Conservation (phyloP, 1,140 invertebrate genomes). For the Halyomorpha halys region DNA sequence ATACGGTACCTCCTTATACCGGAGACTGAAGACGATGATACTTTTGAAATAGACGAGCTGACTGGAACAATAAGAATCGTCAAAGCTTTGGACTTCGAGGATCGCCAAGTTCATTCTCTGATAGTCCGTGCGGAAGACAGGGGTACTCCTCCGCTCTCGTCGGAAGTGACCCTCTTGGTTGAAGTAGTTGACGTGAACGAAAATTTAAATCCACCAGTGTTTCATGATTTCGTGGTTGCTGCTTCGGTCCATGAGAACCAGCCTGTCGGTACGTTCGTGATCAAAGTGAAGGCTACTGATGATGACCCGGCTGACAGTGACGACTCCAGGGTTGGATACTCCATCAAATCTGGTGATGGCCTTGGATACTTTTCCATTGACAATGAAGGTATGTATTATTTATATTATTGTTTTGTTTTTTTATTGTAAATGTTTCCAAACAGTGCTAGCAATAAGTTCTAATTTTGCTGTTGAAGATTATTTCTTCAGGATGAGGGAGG, state of each 20-base stretch:
- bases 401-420: no score
- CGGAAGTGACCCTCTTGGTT: conserved; percentile 66
- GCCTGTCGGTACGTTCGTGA: conserved; percentile 59
- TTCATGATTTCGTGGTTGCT: conserved; percentile 66
- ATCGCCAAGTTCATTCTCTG: conserved; percentile 76
- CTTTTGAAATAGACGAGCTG: conserved; percentile 64
- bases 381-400: conserved; percentile 58
- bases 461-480: no score
- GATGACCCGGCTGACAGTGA: conserved; percentile 57
- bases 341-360: conserved; percentile 77
- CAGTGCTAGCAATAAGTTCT: no score
- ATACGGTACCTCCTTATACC: conserved; percentile 64
- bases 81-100: conserved; percentile 72
- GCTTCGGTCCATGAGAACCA: conserved; percentile 64
- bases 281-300: conserved; percentile 66
- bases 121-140: conserved; percentile 71
- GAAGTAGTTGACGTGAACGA: conserved; percentile 91
- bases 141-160: conserved; percentile 58
- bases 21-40: conserved; percentile 38
- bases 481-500: no score
- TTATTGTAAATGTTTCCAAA: no score
- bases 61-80: conserved; percentile 74
- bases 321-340: conserved; percentile 73
- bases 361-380: conserved; percentile 86
- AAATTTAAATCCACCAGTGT: conserved; percentile 72